Evolutionary conservation across 2,797 vertebrate species (phyloP).

Genomic region (Centroberyx gerrardi): DNA sequence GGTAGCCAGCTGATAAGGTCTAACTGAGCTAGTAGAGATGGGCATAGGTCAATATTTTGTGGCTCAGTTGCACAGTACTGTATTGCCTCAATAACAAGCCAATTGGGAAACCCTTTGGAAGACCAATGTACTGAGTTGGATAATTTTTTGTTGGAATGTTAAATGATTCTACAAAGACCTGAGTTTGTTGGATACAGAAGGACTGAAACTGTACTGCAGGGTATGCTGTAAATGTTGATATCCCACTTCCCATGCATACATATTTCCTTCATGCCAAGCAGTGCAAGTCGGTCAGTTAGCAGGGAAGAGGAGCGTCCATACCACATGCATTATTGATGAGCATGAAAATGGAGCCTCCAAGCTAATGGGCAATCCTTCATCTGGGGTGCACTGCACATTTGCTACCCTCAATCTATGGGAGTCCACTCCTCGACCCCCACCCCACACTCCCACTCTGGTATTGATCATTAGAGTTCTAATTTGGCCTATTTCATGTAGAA

Average conservation of each 20-base stretch:
- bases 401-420: conserved; percentile 2
- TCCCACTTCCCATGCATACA: conserved; percentile 3
- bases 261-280: conserved; percentile 23
- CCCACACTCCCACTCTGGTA: conserved; percentile 7
- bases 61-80: too few relatives aligned
- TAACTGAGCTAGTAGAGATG: too few relatives aligned
- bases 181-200: background rate
- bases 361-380: conserved; percentile 58
- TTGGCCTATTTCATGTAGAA: conserved; percentile 33
- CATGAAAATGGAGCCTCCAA: conserved; percentile 50
- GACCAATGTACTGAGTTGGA: too few relatives aligned
- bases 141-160: too few relatives aligned
- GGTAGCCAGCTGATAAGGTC: background rate
- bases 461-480: conserved; percentile 40
- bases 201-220: background rate
- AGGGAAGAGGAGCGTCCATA: conserved; percentile 28
- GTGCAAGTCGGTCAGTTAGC: conserved; percentile 32
- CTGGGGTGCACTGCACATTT: conserved; percentile 13
- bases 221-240: conserved; percentile 18
- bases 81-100: too few relatives aligned
- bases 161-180: background rate
- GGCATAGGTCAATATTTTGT: too few relatives aligned
- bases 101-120: too few relatives aligned
- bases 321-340: conserved; percentile 69
- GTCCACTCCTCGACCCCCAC: conserved; percentile 20